Evolutionary conservation across 2,113 vertebrate genomes (phyloP).

Genomic region (Melanostigma gelatinosum): DNA sequence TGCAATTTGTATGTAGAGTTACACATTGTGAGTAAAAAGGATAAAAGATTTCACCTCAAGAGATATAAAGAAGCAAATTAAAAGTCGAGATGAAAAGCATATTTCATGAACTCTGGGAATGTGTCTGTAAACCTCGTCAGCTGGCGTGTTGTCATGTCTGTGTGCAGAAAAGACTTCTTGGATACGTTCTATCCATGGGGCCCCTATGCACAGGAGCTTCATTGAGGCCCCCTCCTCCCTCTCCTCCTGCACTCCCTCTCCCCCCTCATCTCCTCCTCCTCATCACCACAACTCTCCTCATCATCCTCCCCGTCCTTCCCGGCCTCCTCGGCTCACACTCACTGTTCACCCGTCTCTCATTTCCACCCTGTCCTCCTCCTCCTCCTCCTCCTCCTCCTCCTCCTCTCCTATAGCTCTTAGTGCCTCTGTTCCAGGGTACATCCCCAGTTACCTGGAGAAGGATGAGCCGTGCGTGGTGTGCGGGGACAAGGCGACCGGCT

Average conservation of each 20-base stretch:
- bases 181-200: slow-evolving; percentile 26
- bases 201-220: slow-evolving; percentile 33
- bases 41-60: not conserved
- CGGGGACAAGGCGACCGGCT: slow-evolving; percentile 94
- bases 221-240: slow-evolving; percentile 34
- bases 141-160: slow-evolving; percentile 10
- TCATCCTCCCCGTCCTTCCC: not conserved
- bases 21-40: not conserved
- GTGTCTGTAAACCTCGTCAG: slow-evolving; percentile 7
- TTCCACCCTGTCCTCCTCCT: slow-evolving; percentile 28
- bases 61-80: not conserved
- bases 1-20: not conserved
- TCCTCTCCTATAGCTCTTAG: slow-evolving; percentile 75
- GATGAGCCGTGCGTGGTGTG: slow-evolving; percentile 97
- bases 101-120: not conserved
- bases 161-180: not conserved
- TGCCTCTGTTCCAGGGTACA: slow-evolving; percentile 88
- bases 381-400: slow-evolving; percentile 34
- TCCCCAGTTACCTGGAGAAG: slow-evolving; percentile 98
- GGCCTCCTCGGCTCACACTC: not conserved
- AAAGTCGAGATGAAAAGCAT: slow-evolving; percentile 1
- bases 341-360: slow-evolving; percentile 27
- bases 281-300: not conserved
- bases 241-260: not conserved
- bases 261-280: not conserved